Conservation (phyloP, 2,888 invertebrate species). For the Gymnosoma rotundatum region DNA sequence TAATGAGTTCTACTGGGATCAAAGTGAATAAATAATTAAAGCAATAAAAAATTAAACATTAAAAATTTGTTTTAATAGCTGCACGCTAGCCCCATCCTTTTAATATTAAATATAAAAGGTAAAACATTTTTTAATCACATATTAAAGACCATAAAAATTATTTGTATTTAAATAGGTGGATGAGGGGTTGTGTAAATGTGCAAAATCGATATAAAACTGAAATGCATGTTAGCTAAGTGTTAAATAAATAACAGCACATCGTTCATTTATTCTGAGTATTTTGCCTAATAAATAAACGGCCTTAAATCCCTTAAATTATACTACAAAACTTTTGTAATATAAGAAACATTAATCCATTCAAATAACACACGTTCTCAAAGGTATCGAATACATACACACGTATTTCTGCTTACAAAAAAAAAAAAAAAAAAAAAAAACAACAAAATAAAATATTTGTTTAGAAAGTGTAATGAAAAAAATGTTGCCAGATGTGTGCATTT, state of each 20-base stretch:
- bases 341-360: conserved; percentile 4
- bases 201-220: neutral
- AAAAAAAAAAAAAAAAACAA: neutral
- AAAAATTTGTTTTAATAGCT: too few relatives aligned
- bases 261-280: neutral
- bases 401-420: neutral
- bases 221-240: neutral
- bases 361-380: neutral
- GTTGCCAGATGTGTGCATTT: neutral
- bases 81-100: too few relatives aligned
- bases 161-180: too few relatives aligned
- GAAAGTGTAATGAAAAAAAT: neutral
- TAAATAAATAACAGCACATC: neutral
- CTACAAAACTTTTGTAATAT: conserved; percentile 6
- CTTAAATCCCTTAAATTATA: conserved; percentile 5
- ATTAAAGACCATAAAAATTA: too few relatives aligned
- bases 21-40: too few relatives aligned
- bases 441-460: neutral
- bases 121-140: too few relatives aligned
- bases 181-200: too few relatives aligned
- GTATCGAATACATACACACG: neutral
- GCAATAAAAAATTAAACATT: too few relatives aligned
- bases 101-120: too few relatives aligned
- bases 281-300: neutral
- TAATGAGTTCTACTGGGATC: too few relatives aligned